Conservation (phyloP, 2,888 invertebrate species). For the Syrphus vitripennis region DNA sequence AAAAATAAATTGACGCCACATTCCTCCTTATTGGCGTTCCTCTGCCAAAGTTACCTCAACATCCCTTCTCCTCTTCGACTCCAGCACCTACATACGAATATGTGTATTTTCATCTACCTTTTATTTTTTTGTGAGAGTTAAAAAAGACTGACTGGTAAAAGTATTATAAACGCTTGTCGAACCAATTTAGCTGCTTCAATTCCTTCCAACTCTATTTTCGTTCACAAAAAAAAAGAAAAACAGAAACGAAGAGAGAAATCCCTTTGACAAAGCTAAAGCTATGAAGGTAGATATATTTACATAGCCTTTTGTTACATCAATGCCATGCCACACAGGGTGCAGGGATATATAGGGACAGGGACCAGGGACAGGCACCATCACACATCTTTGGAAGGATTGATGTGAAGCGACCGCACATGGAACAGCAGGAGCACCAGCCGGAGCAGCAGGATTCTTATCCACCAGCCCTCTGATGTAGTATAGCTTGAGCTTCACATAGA, state of each 20-base stretch:
- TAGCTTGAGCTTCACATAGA: constrained; percentile 28
- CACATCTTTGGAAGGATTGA: constrained; percentile 47
- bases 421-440: neutral
- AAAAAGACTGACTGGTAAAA: constrained; percentile 18
- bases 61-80: neutral
- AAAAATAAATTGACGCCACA: constrained; percentile 13
- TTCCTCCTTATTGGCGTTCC: neutral
- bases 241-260: constrained; percentile 16
- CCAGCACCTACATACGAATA: too few relatives aligned
- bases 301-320: constrained; percentile 54
- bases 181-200: constrained; percentile 67
- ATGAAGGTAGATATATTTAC: constrained; percentile 40
- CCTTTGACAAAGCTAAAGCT: constrained; percentile 51
- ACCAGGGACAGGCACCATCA: constrained; percentile 8
- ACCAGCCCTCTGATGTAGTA: too few relatives aligned
- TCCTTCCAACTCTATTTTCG: constrained; percentile 63
- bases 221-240: constrained; percentile 5
- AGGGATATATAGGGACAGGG: neutral
- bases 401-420: constrained; percentile 48
- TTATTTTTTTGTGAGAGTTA: neutral
- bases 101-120: neutral
- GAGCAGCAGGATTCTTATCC: constrained; percentile 19
- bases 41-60: neutral
- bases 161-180: constrained; percentile 61
- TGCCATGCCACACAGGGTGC: neutral